Percentiles rank a stretch among this genome's conserved stretches.
Evolutionary conservation across 2,888 invertebrate species (phyloP).

Genomic region (Drosophila picticornis): DNA sequence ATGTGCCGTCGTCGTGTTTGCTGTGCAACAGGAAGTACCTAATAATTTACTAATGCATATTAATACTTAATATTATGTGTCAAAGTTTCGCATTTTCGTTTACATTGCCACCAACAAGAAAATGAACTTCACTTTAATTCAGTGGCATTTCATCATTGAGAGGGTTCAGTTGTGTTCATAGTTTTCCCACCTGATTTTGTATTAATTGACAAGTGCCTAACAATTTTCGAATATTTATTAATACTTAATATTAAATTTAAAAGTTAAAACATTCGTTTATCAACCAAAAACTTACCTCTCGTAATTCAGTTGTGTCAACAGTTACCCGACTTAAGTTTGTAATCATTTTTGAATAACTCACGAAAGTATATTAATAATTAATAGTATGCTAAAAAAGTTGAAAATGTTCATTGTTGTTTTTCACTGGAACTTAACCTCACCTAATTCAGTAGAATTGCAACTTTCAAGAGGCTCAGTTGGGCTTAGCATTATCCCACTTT

Average conservation of each 20-base stretch:
- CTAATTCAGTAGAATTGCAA: neutral
- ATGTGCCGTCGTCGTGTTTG: slow-evolving; percentile 2
- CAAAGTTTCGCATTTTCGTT: slow-evolving; percentile 8
- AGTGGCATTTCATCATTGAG: neutral
- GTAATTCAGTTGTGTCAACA: neutral
- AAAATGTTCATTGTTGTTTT: neutral
- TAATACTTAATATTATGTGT: slow-evolving; percentile 25
- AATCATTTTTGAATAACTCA: neutral
- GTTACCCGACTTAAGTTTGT: too few species aligned
- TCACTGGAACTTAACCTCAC: neutral
- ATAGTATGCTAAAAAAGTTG: neutral
- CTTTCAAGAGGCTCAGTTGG: neutral
- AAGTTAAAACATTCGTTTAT: slow-evolving; percentile 2
- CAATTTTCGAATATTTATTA: neutral
- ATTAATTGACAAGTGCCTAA: neutral
- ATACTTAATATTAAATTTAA: slow-evolving; percentile 16
- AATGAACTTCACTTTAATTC: neutral
- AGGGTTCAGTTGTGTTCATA: slow-evolving; percentile 5
- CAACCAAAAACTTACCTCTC: neutral
- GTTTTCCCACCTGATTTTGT: neutral
- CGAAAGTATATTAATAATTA: neutral
- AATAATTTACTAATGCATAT: slow-evolving; percentile 29
- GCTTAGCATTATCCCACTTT: neutral
- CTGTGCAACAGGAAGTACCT: slow-evolving; percentile 38
- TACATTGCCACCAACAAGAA: neutral